Percentiles rank a stretch among this genome's conserved stretches.
Conservation (phyloP, 37 sponge, comb jelly and placozoan genomes). For the Oopsacas minuta region DNA sequence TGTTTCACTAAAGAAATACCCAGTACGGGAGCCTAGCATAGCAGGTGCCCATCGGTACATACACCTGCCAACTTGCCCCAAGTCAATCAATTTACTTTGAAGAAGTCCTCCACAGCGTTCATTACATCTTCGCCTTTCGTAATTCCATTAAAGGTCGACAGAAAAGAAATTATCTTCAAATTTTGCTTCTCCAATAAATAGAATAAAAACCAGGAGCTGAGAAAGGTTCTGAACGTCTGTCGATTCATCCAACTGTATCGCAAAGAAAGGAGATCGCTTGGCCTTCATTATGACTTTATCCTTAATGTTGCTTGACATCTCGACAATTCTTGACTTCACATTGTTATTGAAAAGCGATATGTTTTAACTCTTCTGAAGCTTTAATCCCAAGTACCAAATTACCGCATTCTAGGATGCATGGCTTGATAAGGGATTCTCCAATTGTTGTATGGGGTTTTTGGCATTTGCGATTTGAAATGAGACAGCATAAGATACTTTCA, state of each 20-base stretch:
- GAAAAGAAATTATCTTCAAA: not conserved
- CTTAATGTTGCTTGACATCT: conserved; percentile 14
- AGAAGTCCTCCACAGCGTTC: not conserved
- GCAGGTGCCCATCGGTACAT: not conserved
- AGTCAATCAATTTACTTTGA: not conserved
- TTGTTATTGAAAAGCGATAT: conserved; percentile 8
- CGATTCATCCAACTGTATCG: not conserved
- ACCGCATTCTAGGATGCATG: conserved; percentile 8
- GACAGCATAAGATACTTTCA: not conserved
- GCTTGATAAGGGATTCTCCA: conserved; percentile 10
- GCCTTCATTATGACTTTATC: not conserved
- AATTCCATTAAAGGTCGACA: not conserved
- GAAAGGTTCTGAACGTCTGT: not conserved
- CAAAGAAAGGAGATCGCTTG: not conserved
- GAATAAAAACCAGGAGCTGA: not conserved
- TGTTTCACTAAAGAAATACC: conserved; percentile 18
- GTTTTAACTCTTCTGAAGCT: conserved; percentile 19
- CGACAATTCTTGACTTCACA: conserved; percentile 18
- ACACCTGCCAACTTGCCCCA: not conserved
- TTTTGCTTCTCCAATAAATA: not conserved
- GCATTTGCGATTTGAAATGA: not conserved
- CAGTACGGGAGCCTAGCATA: not conserved
- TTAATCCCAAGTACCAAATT: conserved; percentile 10
- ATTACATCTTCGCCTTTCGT: not conserved
- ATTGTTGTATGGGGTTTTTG: not conserved